Evolutionary conservation across 53 echinoderm and acorn worm species (phyloP), one percentile per base, ranked within the genome.

Genomic region (Henricia sp.): DNA sequence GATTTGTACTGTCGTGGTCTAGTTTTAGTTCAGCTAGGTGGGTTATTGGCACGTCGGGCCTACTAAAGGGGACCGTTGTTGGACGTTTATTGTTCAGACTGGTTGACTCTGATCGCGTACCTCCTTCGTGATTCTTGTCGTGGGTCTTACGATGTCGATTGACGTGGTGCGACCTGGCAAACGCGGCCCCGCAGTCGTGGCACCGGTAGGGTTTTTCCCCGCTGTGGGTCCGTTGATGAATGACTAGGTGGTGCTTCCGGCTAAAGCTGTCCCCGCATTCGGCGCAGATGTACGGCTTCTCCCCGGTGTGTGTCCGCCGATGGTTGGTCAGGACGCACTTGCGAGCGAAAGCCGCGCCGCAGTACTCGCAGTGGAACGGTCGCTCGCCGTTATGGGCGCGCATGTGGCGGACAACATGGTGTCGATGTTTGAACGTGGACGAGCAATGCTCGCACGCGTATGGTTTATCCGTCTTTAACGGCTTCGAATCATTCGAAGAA

Each of bases 241-340:
- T 93, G 21, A 93, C 93, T 0, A 93, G 88, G 73, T 93, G 93
- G 52, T 93, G 93, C 73, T 93, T 93, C 25, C 93, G 93, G 51
- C 93, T 93, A 70, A 93, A 93, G 40, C 88, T 90, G 54, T 93
- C 93, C 33, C 93, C 93, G 68, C 93, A 93, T 41, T 93, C 93
- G 10, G 57, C 56, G 66, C 93, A 93, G 71, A 93, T 90, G 73
- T 87, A 93, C 13, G 93, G 93, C 50, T 90, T 93, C 87, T 90
- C 90, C 11, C 90, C 90, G 5, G 90, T 93, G 68, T 93, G 93
- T 9, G 86, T 90, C 8, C 93, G 84, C 34, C 87, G 87, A 69
- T 93, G 93, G 68, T 93, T 93, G 44, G 93, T 93, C 84, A 93
- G 67, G 71, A 93, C 90, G 52, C 93, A 93, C 60, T 93, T 93